phyloP scores from a whole-genome alignment of 2,888 invertebrate species.

The Chorisops tibialis region DNA sequence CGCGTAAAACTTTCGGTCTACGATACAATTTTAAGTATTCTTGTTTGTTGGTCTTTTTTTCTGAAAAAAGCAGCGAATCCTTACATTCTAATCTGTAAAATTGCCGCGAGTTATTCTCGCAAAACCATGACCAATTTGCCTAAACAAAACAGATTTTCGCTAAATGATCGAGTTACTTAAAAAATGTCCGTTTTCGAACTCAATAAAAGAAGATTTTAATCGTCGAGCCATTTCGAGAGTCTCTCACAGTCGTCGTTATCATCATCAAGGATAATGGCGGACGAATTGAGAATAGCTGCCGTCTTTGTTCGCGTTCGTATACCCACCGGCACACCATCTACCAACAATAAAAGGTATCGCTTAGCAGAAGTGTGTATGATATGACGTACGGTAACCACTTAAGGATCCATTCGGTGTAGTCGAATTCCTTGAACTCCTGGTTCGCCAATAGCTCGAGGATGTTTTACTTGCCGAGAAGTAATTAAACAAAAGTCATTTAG shows the following conservation, averaged over 20 bases:
- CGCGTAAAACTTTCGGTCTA: no score
- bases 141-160: slow-evolving; percentile 32
- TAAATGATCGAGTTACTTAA: slow-evolving; percentile 18
- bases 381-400: slow-evolving; percentile 10
- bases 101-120: slow-evolving; percentile 8
- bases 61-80: no score
- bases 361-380: no score
- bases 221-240: slow-evolving; percentile 11
- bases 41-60: no score
- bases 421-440: no score
- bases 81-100: slow-evolving; percentile 22
- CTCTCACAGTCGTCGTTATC: no score
- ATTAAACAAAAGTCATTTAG: slow-evolving; percentile 35
- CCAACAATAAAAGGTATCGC: slow-evolving; percentile 2
- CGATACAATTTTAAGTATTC: no score
- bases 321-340: background rate
- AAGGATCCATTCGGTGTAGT: slow-evolving; percentile 11
- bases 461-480: slow-evolving; percentile 32
- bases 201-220: slow-evolving; percentile 16
- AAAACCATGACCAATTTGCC: slow-evolving; percentile 30
- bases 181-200: slow-evolving; percentile 5
- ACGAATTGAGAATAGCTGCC: background rate
- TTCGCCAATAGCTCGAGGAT: slow-evolving; percentile 20
- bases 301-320: background rate
- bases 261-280: no score